Evolutionary conservation across 1,140 invertebrate genomes (phyloP), one percentile per base, ranked within the genome.

Genomic region (Heliconius himera): DNA sequence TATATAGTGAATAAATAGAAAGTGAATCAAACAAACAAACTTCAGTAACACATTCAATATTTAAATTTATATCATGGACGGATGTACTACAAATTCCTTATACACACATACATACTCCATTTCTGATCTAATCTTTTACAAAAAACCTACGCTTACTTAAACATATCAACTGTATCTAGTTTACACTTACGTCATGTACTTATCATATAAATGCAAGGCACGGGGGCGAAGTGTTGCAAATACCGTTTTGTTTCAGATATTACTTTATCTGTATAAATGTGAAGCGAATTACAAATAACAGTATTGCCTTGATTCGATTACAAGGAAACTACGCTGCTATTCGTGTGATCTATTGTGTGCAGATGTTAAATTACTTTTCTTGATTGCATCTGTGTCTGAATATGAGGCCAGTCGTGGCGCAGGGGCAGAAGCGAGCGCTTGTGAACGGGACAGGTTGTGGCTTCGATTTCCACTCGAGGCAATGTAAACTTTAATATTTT

Each of bases 181-280:
- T 76, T 38, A 66, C 74, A 66, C 56, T 76, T 36, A 76, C 74
- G 74, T 75, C 74, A 75, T 38, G 33, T 33, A 38, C 20, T 66
- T 74, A 74, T 74, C 74, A 66, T 60, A 51, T 60, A 74, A n/a
- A 74, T 46, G 46, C 22, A 80, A 72, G 70, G 26, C 56, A 73
- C 22, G 60, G 60, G 56, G 74, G 54, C 56, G 33, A 77, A 33
- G 22, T 13, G 16, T 38, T 66, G 36, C 70, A 66, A 66, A 66
- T 29, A 66, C 60, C 11, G 22, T 66, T 66, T 66, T 66, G 22
- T 66, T 66, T 29, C 3, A 26, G 41, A 29, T 29, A 66, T 66
- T 11, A 66, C 60, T 29, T 66, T 66, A 26, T 66, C 11, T 66
- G 16, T 11, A 66, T 29, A 66, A 29, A 66, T 26, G 60, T 66